Evolutionary conservation across 2,888 invertebrate genomes (phyloP).

Genomic region (Nymphalis c-album): DNA sequence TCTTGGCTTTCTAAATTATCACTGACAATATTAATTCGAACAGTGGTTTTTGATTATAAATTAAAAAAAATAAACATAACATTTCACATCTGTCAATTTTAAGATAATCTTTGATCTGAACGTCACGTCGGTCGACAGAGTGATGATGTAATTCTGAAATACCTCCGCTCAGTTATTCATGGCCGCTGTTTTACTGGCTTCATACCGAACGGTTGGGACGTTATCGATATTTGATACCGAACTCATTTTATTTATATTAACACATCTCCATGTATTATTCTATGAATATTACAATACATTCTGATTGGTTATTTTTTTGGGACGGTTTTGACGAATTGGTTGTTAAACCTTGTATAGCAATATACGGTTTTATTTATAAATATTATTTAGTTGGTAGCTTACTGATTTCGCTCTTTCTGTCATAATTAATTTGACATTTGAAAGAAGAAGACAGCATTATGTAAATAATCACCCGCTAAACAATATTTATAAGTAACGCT

Average conservation of each 20-base stretch:
- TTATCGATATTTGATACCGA: constrained; percentile 33
- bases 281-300: constrained; percentile 12
- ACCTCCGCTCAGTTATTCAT: constrained; percentile 60
- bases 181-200: constrained; percentile 54
- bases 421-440: too few species aligned
- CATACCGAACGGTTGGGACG: constrained; percentile 37
- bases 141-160: constrained; percentile 62
- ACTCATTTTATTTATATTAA: constrained; percentile 15
- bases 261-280: constrained; percentile 13
- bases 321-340: background rate
- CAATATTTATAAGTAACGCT: too few species aligned
- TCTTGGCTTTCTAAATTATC: too few species aligned
- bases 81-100: constrained; percentile 14
- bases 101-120: constrained; percentile 12
- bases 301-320: constrained; percentile 12
- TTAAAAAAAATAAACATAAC: background rate
- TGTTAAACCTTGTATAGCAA: background rate
- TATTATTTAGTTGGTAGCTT: too few species aligned
- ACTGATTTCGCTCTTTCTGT: too few species aligned
- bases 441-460: too few species aligned
- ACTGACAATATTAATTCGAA: background rate
- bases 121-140: constrained; percentile 40
- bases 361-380: background rate
- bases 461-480: too few species aligned
- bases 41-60: too few species aligned